Evolutionary conservation across 2,888 invertebrate species (phyloP).

Genomic region (Poecilus cupreus): DNA sequence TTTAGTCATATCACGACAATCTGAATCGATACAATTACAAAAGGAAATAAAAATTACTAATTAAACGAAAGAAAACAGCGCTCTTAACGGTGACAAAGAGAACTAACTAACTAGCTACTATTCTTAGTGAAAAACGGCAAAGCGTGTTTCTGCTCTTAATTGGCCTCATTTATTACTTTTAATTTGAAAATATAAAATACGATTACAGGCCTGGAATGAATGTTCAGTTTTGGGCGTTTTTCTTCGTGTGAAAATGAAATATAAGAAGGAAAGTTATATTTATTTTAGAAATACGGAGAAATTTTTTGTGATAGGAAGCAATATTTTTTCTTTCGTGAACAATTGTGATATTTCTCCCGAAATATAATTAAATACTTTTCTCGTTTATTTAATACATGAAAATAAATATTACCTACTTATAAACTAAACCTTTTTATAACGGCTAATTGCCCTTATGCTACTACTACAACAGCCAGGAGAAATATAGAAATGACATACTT

Average conservation of each 20-base stretch:
- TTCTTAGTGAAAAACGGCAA: neutral
- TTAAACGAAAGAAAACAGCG: neutral
- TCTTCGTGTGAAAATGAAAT: neutral
- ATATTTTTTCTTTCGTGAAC: neutral
- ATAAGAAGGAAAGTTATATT: constrained; percentile 16
- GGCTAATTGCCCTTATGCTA: too few species aligned
- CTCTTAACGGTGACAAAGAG: neutral
- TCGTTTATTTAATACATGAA: too few species aligned
- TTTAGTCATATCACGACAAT: neutral
- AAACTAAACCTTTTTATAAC: too few species aligned
- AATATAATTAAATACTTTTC: too few species aligned
- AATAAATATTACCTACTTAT: too few species aligned
- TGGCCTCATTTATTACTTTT: constrained; percentile 19
- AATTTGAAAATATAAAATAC: constrained; percentile 33
- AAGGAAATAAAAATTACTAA: neutral
- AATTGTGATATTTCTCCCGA: neutral
- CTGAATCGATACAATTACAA: constrained; percentile 2
- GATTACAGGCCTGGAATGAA: neutral
- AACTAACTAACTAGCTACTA: too few species aligned
- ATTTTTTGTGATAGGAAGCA: neutral
- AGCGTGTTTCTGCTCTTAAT: neutral
- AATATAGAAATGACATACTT: too few species aligned
- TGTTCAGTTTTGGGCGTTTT: neutral
- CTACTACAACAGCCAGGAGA: too few species aligned
- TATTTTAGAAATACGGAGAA: constrained; percentile 13